Evolutionary conservation across 2,888 invertebrate genomes (phyloP).

Genomic region (Sphaerophoria rueppellii): DNA sequence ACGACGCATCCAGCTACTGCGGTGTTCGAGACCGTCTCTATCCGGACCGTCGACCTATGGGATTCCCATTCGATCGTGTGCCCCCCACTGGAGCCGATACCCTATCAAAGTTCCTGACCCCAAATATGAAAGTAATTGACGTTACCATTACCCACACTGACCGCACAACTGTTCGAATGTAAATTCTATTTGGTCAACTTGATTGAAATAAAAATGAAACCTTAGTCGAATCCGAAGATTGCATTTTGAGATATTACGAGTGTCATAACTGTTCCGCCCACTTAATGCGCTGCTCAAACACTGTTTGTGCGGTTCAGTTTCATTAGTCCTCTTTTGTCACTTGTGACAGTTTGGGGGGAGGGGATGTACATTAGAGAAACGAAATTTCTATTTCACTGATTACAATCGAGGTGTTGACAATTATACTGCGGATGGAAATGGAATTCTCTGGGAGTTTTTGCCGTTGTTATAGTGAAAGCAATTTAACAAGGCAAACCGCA

Average conservation of each 20-base stretch:
- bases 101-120: constrained; percentile 86
- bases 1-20: constrained; percentile 89
- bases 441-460: constrained; percentile 17
- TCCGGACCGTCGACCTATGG: constrained; percentile 90
- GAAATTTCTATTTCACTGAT: constrained; percentile 36
- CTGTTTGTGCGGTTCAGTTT: constrained; percentile 31
- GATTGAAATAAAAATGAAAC: constrained; percentile 63
- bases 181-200: constrained; percentile 17
- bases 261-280: neutral
- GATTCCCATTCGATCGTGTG: constrained; percentile 90
- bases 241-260: neutral
- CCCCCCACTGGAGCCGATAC: constrained; percentile 83
- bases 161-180: constrained; percentile 75
- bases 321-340: constrained; percentile 19
- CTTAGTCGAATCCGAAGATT: constrained; percentile 41
- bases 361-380: constrained; percentile 6
- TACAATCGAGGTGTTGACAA: constrained; percentile 49
- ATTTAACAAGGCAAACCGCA: constrained; percentile 20
- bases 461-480: neutral
- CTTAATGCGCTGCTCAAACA: constrained; percentile 23
- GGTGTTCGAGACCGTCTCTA: constrained; percentile 88
- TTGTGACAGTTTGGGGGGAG: too few species aligned
- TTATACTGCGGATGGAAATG: constrained; percentile 9
- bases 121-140: constrained; percentile 86
- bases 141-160: constrained; percentile 85